A percentile compares a stretch with the other conserved stretches of the same genome.
Conservation (phyloP, 2,888 invertebrate species). For the Encarsia formosa region DNA sequence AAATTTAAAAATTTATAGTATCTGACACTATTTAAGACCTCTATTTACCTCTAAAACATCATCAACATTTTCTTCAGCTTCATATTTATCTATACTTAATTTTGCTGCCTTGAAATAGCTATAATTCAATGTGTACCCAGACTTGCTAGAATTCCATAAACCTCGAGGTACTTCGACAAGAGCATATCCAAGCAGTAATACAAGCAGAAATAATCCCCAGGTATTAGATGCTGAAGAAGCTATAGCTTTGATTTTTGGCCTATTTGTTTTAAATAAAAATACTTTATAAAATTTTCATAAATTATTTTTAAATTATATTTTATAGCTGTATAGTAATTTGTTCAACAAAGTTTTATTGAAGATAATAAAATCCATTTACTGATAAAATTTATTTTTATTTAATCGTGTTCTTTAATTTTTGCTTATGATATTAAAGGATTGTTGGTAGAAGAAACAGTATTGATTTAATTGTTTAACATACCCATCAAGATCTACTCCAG, state of each 20-base stretch:
- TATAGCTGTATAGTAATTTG: no score
- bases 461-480: no score
- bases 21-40: not conserved
- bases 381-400: no score
- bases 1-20: not conserved
- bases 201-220: conserved; percentile 94
- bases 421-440: no score
- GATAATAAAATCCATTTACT: not conserved
- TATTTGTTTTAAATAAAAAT: no score
- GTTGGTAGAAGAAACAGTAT: no score
- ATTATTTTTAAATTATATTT: not conserved
- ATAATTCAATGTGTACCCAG: conserved; percentile 77
- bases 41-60: conserved; percentile 80
- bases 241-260: conserved; percentile 88
- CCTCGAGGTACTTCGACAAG: conserved; percentile 91
- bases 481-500: conserved; percentile 84
- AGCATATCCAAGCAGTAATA: conserved; percentile 89
- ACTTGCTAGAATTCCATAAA: conserved; percentile 86
- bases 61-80: conserved; percentile 94
- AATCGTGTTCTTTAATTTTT: no score
- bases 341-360: not conserved
- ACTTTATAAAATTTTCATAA: conserved; percentile 1
- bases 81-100: conserved; percentile 89
- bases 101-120: conserved; percentile 94
- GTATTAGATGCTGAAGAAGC: conserved; percentile 98